Base-by-base conservation (phyloP, 2,113 vertebrate species). In the Sarotherodon lohbergeri region DNA sequence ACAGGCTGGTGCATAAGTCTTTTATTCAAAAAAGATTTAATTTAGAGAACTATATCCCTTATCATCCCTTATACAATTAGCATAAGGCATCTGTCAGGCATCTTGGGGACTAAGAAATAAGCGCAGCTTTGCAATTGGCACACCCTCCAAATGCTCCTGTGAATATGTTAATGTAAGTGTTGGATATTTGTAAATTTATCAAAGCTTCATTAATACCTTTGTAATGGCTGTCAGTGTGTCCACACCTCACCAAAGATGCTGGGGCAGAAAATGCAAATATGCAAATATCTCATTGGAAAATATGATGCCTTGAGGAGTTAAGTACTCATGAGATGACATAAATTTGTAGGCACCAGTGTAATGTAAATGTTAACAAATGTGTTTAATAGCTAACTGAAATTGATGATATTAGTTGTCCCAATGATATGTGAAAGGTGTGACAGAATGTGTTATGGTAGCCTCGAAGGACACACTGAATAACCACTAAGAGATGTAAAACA, bases 161-260 rank as follows among this genome's bases (percentile, higher is more conserved):
- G 92, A 94, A 92, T 94, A 90, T 81, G 76, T 83, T 76, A 84
- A 93, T 82, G 80, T 68, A 85, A 84, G 86, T 63, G 81, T 34
- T 39, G 55, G 66, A 84, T 85, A 92, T 92, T 87, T 89, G 68
- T 91, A 81, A 79, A 83, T 93, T 90, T 76, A 92, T 92, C 90
- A 80, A 86, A 92, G 85, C 43, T 83, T 94, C 85, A 91, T 93
- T 89, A 92, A 91, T 88, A 86, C 19, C 27, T 87, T 73, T 12
- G 80, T 86, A 54, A 68, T 39, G 85, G 34, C 88, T 86, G 87
- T 81, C 86, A 89, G 41, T 16, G 8, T 81, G 22, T 66, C 32
- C 22, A 36, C 36, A 59, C 50, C 57, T 63, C 84, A 89, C 41
- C n/a, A 85, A 80, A 85, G 81, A 86, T 66, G 41, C 43, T 9